Evolutionary conservation across 2,888 invertebrate species (phyloP).

Genomic region (Macroteleia sp.): DNA sequence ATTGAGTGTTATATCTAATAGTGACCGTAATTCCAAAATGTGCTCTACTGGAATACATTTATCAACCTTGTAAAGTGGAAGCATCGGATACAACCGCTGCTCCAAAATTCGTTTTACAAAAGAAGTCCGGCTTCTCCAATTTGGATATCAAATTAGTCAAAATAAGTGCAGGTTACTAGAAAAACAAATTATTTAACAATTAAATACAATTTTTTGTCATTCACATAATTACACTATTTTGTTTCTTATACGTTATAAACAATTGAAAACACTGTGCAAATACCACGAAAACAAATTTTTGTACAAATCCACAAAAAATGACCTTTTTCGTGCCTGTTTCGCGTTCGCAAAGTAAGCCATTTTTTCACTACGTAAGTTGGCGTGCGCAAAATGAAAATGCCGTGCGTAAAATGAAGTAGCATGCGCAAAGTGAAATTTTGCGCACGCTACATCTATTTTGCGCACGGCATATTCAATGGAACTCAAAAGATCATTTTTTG

Average conservation of each 20-base stretch:
- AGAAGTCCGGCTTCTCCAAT: slow-evolving; percentile 7
- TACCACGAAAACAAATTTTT: not conserved
- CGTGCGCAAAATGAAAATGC: too few species aligned
- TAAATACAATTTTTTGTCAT: not conserved
- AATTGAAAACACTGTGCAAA: not conserved
- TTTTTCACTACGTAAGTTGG: too few species aligned
- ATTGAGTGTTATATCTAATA: not conserved
- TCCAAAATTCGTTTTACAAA: slow-evolving; percentile 2
- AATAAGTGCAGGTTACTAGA: slow-evolving; percentile 6
- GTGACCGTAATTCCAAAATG: slow-evolving; percentile 5
- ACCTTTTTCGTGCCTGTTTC: too few species aligned
- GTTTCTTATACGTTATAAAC: not conserved
- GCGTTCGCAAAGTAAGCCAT: too few species aligned
- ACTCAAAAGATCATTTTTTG: too few species aligned
- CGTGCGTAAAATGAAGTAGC: too few species aligned
- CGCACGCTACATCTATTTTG: too few species aligned
- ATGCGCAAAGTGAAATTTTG: too few species aligned
- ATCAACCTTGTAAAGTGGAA: slow-evolving; percentile 13
- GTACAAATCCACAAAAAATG: too few species aligned
- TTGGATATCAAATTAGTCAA: slow-evolving; percentile 9
- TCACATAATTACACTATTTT: not conserved
- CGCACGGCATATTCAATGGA: too few species aligned
- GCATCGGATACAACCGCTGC: slow-evolving; percentile 1
- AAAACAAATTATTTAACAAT: slow-evolving; percentile 3
- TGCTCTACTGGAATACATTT: slow-evolving; percentile 20